Percentiles rank a stretch among this genome's conserved stretches.
Conservation (phyloP, 2,113 vertebrate species). For the Odobenus rosmarus region DNA sequence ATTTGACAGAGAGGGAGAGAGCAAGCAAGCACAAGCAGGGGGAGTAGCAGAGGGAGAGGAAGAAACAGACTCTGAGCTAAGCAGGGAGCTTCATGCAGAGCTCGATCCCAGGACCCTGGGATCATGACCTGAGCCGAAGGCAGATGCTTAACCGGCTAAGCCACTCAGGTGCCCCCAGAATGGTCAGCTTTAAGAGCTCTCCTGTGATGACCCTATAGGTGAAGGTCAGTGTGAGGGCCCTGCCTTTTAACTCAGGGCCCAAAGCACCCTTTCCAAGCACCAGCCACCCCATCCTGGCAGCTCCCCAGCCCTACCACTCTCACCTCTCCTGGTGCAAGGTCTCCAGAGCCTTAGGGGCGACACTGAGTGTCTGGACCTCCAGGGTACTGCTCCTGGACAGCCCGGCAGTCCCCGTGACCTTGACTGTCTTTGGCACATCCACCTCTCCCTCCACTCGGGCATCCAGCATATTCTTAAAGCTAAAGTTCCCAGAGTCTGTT, state of each 20-base stretch:
- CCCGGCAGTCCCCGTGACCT: background rate
- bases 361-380: slow-evolving; percentile 76
- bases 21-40: background rate
- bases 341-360: slow-evolving; percentile 56
- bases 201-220: background rate
- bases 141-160: background rate
- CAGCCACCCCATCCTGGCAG: fast-evolving
- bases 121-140: background rate
- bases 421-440: background rate
- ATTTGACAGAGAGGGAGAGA: too few relatives aligned
- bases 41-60: background rate
- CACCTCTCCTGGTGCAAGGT: slow-evolving; percentile 76
- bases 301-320: background rate
- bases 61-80: background rate
- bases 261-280: background rate
- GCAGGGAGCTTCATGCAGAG: background rate
- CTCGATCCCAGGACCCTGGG: background rate
- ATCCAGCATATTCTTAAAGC: slow-evolving; percentile 68
- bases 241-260: background rate
- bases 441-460: slow-evolving; percentile 69
- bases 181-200: fast-evolving
- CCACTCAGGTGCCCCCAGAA: background rate
- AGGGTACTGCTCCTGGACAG: slow-evolving; percentile 60
- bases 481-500: slow-evolving; percentile 68
- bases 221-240: background rate